Evolutionary conservation across 2,113 vertebrate species (phyloP).

Genomic region (Etheostoma cragini): DNA sequence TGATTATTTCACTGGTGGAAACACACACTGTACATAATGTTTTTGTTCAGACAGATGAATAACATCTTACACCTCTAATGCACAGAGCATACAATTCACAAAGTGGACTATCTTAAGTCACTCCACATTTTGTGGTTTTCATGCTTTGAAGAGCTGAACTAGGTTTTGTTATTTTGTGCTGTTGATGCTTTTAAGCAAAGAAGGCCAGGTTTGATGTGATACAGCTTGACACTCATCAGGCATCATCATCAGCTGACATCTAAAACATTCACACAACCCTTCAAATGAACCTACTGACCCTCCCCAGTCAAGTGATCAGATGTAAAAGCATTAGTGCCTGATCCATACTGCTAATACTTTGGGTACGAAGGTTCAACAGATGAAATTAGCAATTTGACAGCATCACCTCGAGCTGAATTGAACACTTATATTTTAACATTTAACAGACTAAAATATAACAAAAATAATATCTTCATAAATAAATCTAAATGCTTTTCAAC

Average conservation of each 20-base stretch:
- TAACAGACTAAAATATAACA: background rate
- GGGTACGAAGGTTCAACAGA: background rate
- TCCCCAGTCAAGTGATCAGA: background rate
- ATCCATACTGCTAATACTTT: background rate
- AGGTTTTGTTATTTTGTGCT: background rate
- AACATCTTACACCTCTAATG: background rate
- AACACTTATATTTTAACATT: background rate
- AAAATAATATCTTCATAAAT: background rate
- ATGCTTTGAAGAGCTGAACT: no score
- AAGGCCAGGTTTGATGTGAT: background rate
- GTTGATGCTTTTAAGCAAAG: background rate
- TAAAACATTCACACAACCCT: background rate
- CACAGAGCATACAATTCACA: background rate
- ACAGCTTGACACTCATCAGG: background rate
- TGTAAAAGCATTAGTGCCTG: constrained; percentile 1
- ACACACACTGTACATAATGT: background rate
- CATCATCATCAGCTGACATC: background rate
- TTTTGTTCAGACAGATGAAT: background rate
- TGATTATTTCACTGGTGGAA: background rate
- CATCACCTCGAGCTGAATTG: background rate
- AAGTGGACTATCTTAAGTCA: background rate
- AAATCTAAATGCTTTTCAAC: background rate
- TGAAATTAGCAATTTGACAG: background rate
- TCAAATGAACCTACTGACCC: background rate
- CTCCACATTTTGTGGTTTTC: background rate